Conservation (phyloP, 1,140 invertebrate species). For the Dendroctonus valens region DNA sequence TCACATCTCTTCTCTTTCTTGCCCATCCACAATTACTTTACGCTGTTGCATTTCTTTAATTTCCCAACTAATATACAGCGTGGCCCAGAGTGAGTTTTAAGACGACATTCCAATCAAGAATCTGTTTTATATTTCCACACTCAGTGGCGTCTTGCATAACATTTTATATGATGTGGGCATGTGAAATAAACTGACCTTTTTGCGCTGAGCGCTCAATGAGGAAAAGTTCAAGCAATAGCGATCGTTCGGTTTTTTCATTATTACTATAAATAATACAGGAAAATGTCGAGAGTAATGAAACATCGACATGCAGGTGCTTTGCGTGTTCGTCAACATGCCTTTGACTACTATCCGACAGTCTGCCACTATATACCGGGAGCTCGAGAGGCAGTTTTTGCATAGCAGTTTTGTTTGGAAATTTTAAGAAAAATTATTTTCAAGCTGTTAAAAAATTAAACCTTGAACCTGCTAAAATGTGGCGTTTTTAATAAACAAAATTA, state of each 20-base stretch:
- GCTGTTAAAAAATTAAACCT: too few relatives aligned
- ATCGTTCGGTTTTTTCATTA: background rate
- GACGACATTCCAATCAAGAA: background rate
- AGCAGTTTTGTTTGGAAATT: background rate
- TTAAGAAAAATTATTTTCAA: too few relatives aligned
- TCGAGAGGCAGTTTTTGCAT: constrained; percentile 13
- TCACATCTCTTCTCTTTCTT: background rate
- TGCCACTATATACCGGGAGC: constrained; percentile 16
- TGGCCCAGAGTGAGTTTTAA: too few relatives aligned
- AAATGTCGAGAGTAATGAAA: constrained; percentile 26
- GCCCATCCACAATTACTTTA: background rate
- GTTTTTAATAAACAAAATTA: too few relatives aligned
- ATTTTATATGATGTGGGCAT: background rate
- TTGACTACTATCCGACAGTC: constrained; percentile 30
- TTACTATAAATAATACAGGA: constrained; percentile 19
- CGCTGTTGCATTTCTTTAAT: too few relatives aligned
- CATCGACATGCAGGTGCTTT: constrained; percentile 32
- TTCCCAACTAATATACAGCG: too few relatives aligned
- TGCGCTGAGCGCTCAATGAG: background rate
- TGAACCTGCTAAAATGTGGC: too few relatives aligned
- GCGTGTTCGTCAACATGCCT: constrained; percentile 21
- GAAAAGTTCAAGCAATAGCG: background rate
- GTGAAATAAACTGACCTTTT: constrained; percentile 4
- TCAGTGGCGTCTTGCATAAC: too few relatives aligned
- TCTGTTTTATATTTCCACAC: background rate